Base-by-base conservation (phyloP, 2,888 invertebrate genomes). In the Lacanobia oleracea region DNA sequence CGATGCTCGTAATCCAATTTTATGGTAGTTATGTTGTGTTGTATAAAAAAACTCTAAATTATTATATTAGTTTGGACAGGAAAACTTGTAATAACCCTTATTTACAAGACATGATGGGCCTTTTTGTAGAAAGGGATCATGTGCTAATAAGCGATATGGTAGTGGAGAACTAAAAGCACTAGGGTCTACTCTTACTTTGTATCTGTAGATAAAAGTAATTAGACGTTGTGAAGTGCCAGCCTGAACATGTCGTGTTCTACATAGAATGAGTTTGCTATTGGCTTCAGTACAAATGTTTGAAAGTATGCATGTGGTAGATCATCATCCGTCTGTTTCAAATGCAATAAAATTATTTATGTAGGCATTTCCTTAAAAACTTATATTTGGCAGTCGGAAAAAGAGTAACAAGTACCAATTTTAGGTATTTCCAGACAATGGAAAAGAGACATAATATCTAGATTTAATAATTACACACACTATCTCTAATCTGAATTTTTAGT, bases 201-300 rank as follows among this genome's bases (percentile, higher is more conserved):
- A 81, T 78, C 79, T 83, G 82, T 74, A 83, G 87, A 78, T 82
- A 78, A 75, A 85, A 79, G 84, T 86, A 82, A 82, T 90, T 94
- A 94, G 77, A 91, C 79, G 96, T 99, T 98, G 95, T 99, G 99
- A 89, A 99, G 97, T 87, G 98, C 98, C 92, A 99, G 97, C 94
- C 99, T 97, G 97, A 99, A 99, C 94, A 98, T 97, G 96, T 99
- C 99, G 95, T 99, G 99, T 96, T 98, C 98, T 93, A 99, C 98
- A 96, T 98, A 99, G 97, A 98, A 99, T 93, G 98, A 98, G 93
- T 97, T 97, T 93, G 97, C 98, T 93, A 98, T 97, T 87, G 98
- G 98, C 96, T 98, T 98, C 96, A 99, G 96, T 89, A 99, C 97
- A 97, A 99, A 99, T 86, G 98, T 98, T 96, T 99, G 99, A 92